A percentile compares a stretch with the other conserved stretches of the same genome.
Evolutionary conservation across 2,888 invertebrate genomes (phyloP).

Genomic region (Eupithecia subfuscata): DNA sequence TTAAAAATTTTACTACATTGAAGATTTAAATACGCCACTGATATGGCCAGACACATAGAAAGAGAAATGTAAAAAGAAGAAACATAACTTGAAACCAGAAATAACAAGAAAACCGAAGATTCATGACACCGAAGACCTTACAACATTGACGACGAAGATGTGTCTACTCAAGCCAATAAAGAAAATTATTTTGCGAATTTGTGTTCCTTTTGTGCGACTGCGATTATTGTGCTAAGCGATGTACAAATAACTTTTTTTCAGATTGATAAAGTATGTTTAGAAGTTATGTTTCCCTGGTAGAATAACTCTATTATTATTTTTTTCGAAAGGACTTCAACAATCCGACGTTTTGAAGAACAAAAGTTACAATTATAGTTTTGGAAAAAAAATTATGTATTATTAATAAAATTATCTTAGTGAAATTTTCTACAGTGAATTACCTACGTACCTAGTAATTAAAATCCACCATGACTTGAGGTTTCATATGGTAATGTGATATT

Average conservation of each 20-base stretch:
- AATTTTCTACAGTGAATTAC: not conserved
- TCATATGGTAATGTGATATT: not conserved
- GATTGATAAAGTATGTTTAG: not conserved
- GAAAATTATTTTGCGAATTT: conserved; percentile 38
- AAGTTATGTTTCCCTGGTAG: not conserved
- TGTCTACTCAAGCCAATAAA: not conserved
- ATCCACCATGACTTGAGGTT: not conserved
- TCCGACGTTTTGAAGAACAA: too few species aligned
- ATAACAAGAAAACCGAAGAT: not conserved
- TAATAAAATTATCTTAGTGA: not conserved
- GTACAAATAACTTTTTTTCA: conserved; percentile 35
- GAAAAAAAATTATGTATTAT: not conserved
- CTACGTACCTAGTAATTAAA: not conserved
- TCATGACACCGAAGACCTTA: not conserved
- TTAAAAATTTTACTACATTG: not conserved
- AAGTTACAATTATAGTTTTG: too few species aligned
- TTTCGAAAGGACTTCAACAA: too few species aligned
- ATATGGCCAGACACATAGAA: not conserved
- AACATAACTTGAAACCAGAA: not conserved
- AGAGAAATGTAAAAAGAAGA: not conserved
- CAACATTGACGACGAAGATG: not conserved
- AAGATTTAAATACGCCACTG: not conserved
- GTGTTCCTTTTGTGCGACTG: conserved; percentile 41
- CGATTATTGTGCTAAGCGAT: conserved; percentile 62
- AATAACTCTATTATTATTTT: not conserved